phyloP scores from a whole-genome alignment of 2,888 invertebrate species.

The Protophormia terraenovae region DNA sequence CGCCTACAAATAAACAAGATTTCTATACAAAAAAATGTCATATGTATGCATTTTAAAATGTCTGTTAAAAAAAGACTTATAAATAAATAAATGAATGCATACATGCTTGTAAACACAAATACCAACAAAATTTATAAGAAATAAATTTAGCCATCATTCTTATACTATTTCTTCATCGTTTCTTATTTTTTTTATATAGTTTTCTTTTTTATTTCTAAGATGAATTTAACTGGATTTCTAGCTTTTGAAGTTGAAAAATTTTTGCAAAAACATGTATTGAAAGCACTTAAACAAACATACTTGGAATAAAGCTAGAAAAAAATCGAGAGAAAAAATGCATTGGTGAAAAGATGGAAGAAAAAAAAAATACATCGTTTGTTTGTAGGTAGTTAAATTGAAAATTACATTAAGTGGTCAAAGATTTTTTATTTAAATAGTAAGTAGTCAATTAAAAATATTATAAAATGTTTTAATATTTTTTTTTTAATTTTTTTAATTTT shows the following conservation, averaged over 20 bases:
- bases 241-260: neutral
- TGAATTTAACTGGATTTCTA: neutral
- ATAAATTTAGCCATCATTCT: conserved; percentile 51
- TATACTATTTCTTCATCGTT: conserved; percentile 1
- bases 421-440: too few species aligned
- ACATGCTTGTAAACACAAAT: neutral
- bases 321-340: neutral
- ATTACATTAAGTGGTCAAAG: too few species aligned
- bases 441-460: too few species aligned
- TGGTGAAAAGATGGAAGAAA: conserved; percentile 3
- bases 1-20: neutral
- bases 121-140: conserved; percentile 8
- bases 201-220: neutral
- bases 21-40: neutral
- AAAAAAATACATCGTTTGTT: neutral
- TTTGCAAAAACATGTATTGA: neutral
- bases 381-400: neutral
- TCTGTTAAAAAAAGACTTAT: neutral
- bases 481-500: too few species aligned
- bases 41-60: neutral
- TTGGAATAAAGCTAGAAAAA: neutral
- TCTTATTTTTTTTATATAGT: neutral
- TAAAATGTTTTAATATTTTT: too few species aligned
- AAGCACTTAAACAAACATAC: neutral
- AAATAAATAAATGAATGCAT: neutral